Base-by-base conservation (phyloP, 2,888 invertebrate genomes). In the Metellina segmentata region DNA sequence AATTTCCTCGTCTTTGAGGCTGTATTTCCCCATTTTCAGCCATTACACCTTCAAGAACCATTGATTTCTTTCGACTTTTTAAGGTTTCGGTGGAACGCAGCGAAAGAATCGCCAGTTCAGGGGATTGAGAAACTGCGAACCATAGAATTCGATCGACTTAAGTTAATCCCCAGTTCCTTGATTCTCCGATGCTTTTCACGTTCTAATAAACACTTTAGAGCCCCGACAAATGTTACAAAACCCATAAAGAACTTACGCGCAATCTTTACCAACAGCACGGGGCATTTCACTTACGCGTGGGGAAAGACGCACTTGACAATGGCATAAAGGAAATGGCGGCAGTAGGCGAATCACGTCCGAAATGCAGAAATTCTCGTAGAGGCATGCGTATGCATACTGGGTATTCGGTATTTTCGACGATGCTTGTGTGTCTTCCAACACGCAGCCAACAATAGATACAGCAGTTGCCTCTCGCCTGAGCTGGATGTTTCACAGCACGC, bases 241-340 rank as follows among this genome's bases (percentile, higher is more conserved):
- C 61, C 61, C 61, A 61, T 61, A 61, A 61, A 61, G 61, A 61
- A 61, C 61, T 61, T 61, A 61, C 61, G 61, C 61, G 61, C 61
- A 61, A 61, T 61, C 61, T 61, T 61, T 61, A 61, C 61, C 61
- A 61, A 34, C 34, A 34, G 34, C 34, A 34, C 34, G 1, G 34
- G 9, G 61, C 61, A 61, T 61, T 61, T 9, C 61, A 16, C 34
- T 34, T 34, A 34, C 34, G 34, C 34, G 34, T 2, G 1, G 34
- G 34, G 34, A 34, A n/a, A 4, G 34, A 34, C 34, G 34, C 34
- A 34, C 61, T 61, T 16, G 61, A 61, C 61, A 61, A 61, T 61
- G 13, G 61, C 61, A 9, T 16, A 11, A 61, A 61, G 9, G 61
- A 61, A 61, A 61, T 61, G 16, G 61, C 61, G 34, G 1, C 34